A percentile compares a stretch with the other conserved stretches of the same genome.
phyloP scores from a whole-genome alignment of 2,797 vertebrate species.

The Crenuchus spilurus region DNA sequence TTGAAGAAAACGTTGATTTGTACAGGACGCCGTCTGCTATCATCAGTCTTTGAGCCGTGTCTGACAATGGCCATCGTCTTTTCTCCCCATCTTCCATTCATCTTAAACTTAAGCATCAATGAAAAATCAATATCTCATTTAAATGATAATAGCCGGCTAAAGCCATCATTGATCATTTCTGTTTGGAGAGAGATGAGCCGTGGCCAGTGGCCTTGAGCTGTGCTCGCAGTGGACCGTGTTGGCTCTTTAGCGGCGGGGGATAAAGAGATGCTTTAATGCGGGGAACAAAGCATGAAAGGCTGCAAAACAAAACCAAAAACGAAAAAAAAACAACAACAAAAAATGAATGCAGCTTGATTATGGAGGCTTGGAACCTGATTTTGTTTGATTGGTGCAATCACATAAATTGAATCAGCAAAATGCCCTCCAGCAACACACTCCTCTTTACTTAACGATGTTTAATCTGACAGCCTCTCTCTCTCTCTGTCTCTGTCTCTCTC shows the following conservation, averaged over 20 bases:
- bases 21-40: background rate
- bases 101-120: conserved; percentile 54
- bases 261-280: conserved; percentile 34
- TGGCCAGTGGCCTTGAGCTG: conserved; percentile 32
- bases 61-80: conserved; percentile 11
- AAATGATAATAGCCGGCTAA: conserved; percentile 62
- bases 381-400: conserved; percentile 53
- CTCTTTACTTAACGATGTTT: conserved; percentile 33
- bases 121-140: conserved; percentile 68
- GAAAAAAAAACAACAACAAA: background rate
- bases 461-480: conserved; percentile 31
- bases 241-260: conserved; percentile 5
- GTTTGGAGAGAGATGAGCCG: conserved; percentile 20
- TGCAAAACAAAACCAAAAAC: conserved; percentile 17
- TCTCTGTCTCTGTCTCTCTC: conserved; percentile 9
- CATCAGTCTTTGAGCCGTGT: conserved; percentile 44
- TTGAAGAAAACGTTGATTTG: conserved; percentile 20
- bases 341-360: conserved; percentile 35
- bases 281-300: background rate
- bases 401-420: conserved; percentile 36
- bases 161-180: conserved; percentile 46
- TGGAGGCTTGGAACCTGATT: conserved; percentile 32
- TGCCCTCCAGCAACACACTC: conserved; percentile 35
- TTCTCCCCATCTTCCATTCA: conserved; percentile 29
- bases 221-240: conserved; percentile 8